A percentile compares a stretch with the other conserved stretches of the same genome.
Conservation (phyloP, 1,140 invertebrate species). For the Drosophila watanabei region DNA sequence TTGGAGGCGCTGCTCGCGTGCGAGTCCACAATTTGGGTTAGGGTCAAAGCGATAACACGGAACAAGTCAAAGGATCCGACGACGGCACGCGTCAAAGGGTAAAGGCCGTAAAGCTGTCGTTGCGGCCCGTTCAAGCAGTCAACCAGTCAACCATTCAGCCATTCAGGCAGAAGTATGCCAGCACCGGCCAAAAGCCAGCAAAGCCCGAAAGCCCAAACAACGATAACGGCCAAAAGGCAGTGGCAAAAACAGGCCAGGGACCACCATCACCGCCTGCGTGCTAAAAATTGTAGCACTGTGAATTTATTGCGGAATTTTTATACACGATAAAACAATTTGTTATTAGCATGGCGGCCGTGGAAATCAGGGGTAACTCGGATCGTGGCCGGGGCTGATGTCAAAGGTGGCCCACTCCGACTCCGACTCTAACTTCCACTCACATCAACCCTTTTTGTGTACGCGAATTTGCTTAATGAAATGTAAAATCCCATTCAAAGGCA, state of each 20-base stretch:
- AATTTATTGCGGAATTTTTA: constrained; percentile 78
- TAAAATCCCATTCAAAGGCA: constrained; percentile 67
- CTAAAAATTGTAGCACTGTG: constrained; percentile 64
- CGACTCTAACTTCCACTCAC: not conserved
- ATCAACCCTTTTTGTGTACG: constrained; percentile 52
- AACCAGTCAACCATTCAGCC: constrained; percentile 33
- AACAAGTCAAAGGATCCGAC: constrained; percentile 71
- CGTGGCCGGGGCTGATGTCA: constrained; percentile 15
- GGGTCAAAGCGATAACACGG: constrained; percentile 82
- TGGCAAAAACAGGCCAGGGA: constrained; percentile 34
- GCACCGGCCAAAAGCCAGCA: not conserved
- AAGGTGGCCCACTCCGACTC: constrained; percentile 38
- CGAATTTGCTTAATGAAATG: constrained; percentile 81
- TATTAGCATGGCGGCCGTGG: constrained; percentile 72
- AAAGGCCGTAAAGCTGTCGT: constrained; percentile 74
- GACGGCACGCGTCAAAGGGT: constrained; percentile 68
- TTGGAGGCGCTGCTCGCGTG: constrained; percentile 59
- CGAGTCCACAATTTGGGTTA: constrained; percentile 80
- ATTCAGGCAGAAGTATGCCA: constrained; percentile 47
- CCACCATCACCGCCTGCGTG: constrained; percentile 54
- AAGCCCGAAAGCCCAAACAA: constrained; percentile 13
- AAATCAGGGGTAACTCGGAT: constrained; percentile 41
- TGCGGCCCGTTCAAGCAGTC: constrained; percentile 46
- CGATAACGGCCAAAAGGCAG: constrained; percentile 29
- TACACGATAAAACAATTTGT: constrained; percentile 84